A percentile compares a stretch with the other conserved stretches of the same genome.
These are phyloP conservation scores for Dryoscopus gambensis DNA, from an alignment of 2,113 vertebrate species.

Conservation along the genomic window DNA sequence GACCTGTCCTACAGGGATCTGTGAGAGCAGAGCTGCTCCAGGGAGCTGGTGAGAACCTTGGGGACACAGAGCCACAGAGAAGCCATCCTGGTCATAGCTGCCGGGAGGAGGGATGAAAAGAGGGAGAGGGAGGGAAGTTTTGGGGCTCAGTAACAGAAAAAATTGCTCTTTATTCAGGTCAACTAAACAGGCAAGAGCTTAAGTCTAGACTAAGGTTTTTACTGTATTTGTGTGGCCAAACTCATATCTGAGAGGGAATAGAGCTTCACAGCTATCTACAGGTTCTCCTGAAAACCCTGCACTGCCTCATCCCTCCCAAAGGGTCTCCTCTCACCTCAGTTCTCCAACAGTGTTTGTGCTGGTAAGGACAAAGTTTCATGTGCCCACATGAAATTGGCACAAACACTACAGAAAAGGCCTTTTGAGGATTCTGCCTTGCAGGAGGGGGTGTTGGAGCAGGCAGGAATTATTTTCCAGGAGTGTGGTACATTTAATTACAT, in stretches of 20 bases:
- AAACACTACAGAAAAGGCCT: neutral
- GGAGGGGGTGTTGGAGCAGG: neutral
- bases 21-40: neutral
- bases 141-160: neutral
- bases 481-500: neutral
- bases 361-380: neutral
- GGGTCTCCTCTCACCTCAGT: accelerated
- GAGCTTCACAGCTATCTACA: neutral
- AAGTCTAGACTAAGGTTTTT: neutral
- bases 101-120: neutral
- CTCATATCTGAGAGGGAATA: neutral
- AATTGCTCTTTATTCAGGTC: neutral
- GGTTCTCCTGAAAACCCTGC: neutral
- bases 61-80: neutral
- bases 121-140: neutral
- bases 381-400: neutral
- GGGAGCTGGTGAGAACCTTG: neutral
- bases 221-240: neutral
- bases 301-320: neutral
- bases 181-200: neutral
- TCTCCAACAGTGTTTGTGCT: neutral
- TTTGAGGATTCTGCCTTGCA: neutral
- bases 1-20: neutral
- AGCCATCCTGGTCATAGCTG: neutral
- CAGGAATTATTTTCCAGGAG: neutral